A percentile compares a stretch with the other conserved stretches of the same genome.
Conservation (phyloP, 53 echinoderm and acorn worm species). For the Antedon mediterranea region DNA sequence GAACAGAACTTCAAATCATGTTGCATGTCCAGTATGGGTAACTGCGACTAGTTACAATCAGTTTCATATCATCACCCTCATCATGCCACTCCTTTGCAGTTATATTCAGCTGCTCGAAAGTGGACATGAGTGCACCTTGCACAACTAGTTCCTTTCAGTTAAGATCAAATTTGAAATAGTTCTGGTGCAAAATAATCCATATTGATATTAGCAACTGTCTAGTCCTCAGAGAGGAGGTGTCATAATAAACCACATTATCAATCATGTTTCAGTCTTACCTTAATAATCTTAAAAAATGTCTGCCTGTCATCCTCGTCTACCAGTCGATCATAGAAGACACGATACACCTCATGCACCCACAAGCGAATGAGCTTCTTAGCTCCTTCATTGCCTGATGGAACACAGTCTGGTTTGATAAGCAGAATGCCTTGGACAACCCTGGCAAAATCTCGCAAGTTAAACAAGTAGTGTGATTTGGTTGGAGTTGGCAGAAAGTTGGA, state of each 20-base stretch:
- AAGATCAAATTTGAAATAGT: too few species aligned
- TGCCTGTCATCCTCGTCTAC: constrained; percentile 75
- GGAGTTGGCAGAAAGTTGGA: constrained; percentile 90
- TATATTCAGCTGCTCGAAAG: too few species aligned
- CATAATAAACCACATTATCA: background rate
- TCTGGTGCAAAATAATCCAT: too few species aligned
- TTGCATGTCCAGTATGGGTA: too few species aligned
- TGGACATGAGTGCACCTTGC: too few species aligned
- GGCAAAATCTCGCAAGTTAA: constrained; percentile 91
- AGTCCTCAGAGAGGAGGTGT: background rate
- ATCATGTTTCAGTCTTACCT: constrained; percentile 20
- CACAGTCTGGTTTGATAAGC: constrained; percentile 42
- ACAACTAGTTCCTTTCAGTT: too few species aligned
- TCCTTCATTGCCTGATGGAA: constrained; percentile 44
- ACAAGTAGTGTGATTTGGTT: constrained; percentile 94
- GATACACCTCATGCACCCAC: constrained; percentile 94
- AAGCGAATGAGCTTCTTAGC: constrained; percentile 68
- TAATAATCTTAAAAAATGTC: constrained; percentile 72
- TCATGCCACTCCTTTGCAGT: too few species aligned
- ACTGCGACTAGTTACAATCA: too few species aligned
- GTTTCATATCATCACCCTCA: too few species aligned
- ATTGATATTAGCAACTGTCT: too few species aligned
- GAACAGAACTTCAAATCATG: too few species aligned
- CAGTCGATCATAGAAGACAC: constrained; percentile 92
- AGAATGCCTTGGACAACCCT: constrained; percentile 85